A percentile compares a stretch with the other conserved stretches of the same genome.
Evolutionary conservation across 2,888 invertebrate species (phyloP).

Genomic region (Hirudinaria manillensis): DNA sequence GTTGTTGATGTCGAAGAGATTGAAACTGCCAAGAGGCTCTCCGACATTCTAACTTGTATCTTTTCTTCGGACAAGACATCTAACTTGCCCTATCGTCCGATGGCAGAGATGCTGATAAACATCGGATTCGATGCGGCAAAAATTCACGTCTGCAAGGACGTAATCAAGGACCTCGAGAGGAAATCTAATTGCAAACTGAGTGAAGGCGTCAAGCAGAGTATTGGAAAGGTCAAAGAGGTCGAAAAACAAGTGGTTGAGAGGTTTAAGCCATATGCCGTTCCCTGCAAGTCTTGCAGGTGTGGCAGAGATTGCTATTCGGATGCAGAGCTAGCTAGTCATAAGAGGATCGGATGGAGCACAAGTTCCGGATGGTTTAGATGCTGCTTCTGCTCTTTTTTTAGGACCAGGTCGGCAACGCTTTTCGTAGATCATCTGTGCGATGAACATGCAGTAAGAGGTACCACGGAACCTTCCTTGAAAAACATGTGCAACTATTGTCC

Average conservation of each 20-base stretch:
- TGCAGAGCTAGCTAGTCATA: neutral
- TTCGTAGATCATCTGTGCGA: conserved; percentile 20
- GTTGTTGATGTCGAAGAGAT: too few species aligned
- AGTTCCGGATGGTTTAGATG: neutral
- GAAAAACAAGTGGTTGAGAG: neutral
- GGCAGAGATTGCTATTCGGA: neutral
- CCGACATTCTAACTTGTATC: neutral
- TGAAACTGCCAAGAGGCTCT: neutral
- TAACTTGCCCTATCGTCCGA: conserved; percentile 5
- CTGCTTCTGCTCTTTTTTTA: conserved; percentile 17
- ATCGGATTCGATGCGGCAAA: conserved; percentile 8
- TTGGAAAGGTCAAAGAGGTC: conserved; percentile 20
- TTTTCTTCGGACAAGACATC: neutral
- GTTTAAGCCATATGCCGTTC: conserved; percentile 14
- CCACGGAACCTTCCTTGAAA: neutral
- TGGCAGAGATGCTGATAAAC: conserved; percentile 19
- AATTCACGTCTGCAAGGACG: neutral
- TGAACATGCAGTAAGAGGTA: conserved; percentile 2
- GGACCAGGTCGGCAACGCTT: neutral
- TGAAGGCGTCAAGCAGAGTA: conserved; percentile 9
- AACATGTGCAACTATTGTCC: conserved; percentile 5
- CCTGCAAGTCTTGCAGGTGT: conserved; percentile 12
- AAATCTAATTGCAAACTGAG: neutral
- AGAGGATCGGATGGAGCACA: conserved; percentile 13
- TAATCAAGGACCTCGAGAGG: conserved; percentile 21